These are phyloP conservation scores for Okamejei kenojei DNA, from an alignment of 2,797 vertebrate species.

Conservation along the genomic window DNA sequence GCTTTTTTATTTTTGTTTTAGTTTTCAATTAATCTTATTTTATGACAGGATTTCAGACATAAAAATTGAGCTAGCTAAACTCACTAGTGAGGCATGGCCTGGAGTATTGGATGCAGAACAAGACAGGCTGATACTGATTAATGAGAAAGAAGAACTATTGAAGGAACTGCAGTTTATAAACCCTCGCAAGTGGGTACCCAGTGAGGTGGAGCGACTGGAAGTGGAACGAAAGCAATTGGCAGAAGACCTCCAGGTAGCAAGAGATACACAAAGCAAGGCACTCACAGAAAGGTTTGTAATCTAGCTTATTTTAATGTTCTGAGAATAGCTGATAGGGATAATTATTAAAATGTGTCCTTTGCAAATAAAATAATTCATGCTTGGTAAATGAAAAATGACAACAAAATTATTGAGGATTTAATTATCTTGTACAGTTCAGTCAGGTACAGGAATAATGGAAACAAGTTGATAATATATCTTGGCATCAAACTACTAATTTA, in stretches of 20 bases:
- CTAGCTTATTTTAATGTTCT: background rate
- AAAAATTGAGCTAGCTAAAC: slow-evolving; percentile 88
- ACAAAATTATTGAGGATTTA: background rate
- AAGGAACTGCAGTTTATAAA: slow-evolving; percentile 86
- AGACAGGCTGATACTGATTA: slow-evolving; percentile 88
- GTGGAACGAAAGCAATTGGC: slow-evolving; percentile 77
- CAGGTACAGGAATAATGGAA: background rate
- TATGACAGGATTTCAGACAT: slow-evolving; percentile 79
- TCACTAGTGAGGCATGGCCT: slow-evolving; percentile 93
- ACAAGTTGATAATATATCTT: background rate
- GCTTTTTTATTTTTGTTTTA: background rate
- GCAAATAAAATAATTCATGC: background rate
- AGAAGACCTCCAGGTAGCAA: slow-evolving; percentile 81
- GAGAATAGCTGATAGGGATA: background rate
- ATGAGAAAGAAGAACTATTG: slow-evolving; percentile 91
- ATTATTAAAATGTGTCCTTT: background rate
- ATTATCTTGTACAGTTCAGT: background rate
- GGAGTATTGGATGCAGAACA: slow-evolving; percentile 87
- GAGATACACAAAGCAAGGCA: slow-evolving; percentile 92
- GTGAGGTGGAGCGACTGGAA: slow-evolving; percentile 78
- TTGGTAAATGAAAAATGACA: background rate
- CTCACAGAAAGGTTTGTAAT: slow-evolving; percentile 79
- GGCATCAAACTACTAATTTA: background rate
- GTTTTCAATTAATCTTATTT: background rate
- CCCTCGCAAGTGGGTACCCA: slow-evolving; percentile 74